A percentile compares a stretch with the other conserved stretches of the same genome.
phyloP scores from a whole-genome alignment of 2,888 invertebrate species.

The Erebia aethiops region DNA sequence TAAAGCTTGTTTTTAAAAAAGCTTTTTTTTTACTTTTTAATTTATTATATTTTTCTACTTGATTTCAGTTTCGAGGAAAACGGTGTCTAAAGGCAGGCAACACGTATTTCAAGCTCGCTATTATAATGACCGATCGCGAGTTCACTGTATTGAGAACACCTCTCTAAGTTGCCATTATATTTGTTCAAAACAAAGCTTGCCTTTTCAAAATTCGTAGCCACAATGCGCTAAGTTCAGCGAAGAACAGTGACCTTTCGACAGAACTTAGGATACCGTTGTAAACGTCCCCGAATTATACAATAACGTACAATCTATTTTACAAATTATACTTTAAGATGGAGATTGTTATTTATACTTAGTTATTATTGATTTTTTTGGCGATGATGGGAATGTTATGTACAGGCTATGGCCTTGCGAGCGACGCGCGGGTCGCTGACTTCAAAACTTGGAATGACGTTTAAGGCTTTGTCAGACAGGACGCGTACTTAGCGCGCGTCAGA shows the following conservation, averaged over 20 bases:
- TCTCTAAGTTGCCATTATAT: conserved; percentile 62
- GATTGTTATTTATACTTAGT: conserved; percentile 7
- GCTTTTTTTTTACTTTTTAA: too few relatives aligned
- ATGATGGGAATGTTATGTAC: conserved; percentile 63
- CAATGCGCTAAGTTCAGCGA: conserved; percentile 47
- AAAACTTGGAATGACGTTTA: conserved; percentile 59
- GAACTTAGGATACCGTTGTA: conserved; percentile 40
- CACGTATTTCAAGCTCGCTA: conserved; percentile 46
- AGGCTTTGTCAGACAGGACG: too few relatives aligned
- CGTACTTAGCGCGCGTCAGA: too few relatives aligned
- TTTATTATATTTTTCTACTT: neutral
- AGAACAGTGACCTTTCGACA: conserved; percentile 47
- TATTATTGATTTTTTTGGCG: conserved; percentile 45
- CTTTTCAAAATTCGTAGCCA: conserved; percentile 59
- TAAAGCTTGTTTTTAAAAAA: too few relatives aligned
- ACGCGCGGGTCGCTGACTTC: conserved; percentile 73
- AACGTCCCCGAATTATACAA: conserved; percentile 41
- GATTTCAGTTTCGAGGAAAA: neutral
- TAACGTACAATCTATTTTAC: conserved; percentile 31
- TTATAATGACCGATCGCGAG: conserved; percentile 65
- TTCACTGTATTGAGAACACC: conserved; percentile 74
- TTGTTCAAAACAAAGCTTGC: conserved; percentile 66
- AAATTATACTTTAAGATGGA: conserved; percentile 25
- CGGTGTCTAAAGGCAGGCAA: neutral
- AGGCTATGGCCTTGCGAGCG: conserved; percentile 73